phyloP scores from a whole-genome alignment of 1,140 invertebrate species.

The Oreohelix idahoensis region DNA sequence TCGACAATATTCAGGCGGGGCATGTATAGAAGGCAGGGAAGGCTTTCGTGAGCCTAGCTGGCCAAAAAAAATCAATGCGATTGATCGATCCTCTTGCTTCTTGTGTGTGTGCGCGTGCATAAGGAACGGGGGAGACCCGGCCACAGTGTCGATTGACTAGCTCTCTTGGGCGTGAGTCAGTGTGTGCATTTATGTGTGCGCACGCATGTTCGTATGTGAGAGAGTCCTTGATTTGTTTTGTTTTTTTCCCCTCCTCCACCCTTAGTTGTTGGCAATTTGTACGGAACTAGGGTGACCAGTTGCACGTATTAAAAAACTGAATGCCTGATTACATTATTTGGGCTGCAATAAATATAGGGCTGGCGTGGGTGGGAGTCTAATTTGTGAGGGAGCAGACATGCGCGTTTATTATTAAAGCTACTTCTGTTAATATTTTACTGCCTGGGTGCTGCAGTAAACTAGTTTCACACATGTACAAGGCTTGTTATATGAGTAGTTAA shows the following conservation, averaged over 20 bases:
- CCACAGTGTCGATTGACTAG: background rate
- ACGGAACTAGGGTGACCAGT: no score
- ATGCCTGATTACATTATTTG: no score
- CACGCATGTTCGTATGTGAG: background rate
- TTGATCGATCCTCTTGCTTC: conserved; percentile 17
- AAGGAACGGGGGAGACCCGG: background rate
- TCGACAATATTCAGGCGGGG: background rate
- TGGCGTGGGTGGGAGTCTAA: no score
- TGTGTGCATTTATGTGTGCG: background rate
- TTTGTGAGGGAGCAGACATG: no score
- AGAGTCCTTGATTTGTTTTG: background rate
- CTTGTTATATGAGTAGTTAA: no score
- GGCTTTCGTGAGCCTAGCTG: background rate
- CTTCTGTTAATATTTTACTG: no score
- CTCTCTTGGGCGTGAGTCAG: background rate
- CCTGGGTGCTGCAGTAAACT: no score
- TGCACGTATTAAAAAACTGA: no score
- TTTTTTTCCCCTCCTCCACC: background rate
- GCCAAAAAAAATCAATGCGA: conserved; percentile 26
- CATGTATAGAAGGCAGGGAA: background rate
- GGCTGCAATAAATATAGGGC: no score
- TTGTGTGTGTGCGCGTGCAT: background rate
- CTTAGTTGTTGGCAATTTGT: no score
- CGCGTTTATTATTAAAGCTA: no score
- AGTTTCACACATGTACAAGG: no score